Evolutionary conservation across 2,113 vertebrate genomes (phyloP), one percentile per base, ranked within the genome.

Genomic region (Erythrolamprus reginae): DNA sequence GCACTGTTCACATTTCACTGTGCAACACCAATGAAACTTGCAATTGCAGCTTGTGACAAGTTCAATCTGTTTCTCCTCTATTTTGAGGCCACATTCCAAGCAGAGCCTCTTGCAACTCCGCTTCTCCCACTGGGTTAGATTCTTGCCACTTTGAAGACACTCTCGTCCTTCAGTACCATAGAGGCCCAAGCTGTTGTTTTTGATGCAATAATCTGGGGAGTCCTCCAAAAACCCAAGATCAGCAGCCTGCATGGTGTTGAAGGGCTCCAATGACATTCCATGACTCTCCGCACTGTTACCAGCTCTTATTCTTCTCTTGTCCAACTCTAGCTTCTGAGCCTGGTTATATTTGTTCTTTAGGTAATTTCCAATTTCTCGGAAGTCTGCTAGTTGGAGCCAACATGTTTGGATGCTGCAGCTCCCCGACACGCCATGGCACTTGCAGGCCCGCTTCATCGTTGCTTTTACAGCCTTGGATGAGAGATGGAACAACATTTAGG

Each of bases 351-450:
- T 99, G 53, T 97, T 94, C 94, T 98, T 99, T 92, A 99, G 96
- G 93, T 98, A 98, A 95, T 97, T 98, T 0, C 99, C 99, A 2
- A 99, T 96, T 56, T 99, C 98, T 0, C 98, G 96, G 91, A 99
- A 99, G 38, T 98, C 98, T 0, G 98, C 97, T 0, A 99, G 97
- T 94, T 99, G 99, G 95, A 99, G 97, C 99, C 99, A 99, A 92
- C 99, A 99, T 0, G 98, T 99, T 94, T 99, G 98, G 92, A 99
- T 96, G 95, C 98, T 99, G 96, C 99, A 99, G 96, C 99, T 99
- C 89, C 99, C 99, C 0, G 99, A 99, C 90, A 99, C 98, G 1
- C 99, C 99, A 0, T 99, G 99, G 77, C 99, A 99, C 93, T 99
- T 99, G 91, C 99, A 99, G 26, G 97, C 96, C 95, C 96, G 97